A percentile compares a stretch with the other conserved stretches of the same genome.
These are phyloP conservation scores for Desmophyllum pertusum DNA, from an alignment of 92 coral and sea anemone species.

Conservation along the genomic window DNA sequence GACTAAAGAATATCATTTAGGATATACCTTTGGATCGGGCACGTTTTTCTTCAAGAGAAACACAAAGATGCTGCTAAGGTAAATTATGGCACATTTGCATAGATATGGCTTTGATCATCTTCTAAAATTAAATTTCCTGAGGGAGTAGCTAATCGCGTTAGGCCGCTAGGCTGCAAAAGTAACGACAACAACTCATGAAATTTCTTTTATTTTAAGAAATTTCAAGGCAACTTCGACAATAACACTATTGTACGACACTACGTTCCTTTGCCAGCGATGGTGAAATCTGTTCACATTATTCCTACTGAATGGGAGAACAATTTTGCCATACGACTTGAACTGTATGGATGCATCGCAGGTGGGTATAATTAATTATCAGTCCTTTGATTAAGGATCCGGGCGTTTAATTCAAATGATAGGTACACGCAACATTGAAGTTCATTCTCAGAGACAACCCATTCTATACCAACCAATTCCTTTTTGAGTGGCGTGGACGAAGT, in stretches of 20 bases:
- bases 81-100: no score
- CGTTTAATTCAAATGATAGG: no score
- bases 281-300: conserved; percentile 59
- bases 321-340: conserved; percentile 81
- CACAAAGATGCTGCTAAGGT: conserved; percentile 59
- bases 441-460: no score
- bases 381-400: no score
- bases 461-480: no score
- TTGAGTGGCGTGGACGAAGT: no score
- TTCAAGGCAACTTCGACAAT: conserved; percentile 70
- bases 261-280: conserved; percentile 74
- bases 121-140: no score
- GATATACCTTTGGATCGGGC: conserved; percentile 35
- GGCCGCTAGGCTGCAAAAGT: background rate
- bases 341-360: conserved; percentile 87
- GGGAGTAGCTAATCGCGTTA: no score
- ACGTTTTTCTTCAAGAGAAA: conserved; percentile 50
- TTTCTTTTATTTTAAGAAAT: conserved; percentile 39
- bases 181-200: background rate
- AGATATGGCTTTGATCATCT: no score
- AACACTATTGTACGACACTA: conserved; percentile 61
- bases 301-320: conserved; percentile 70
- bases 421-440: no score
- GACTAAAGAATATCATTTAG: conserved; percentile 54
- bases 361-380: background rate